phyloP scores from a whole-genome alignment of 2,113 vertebrate species.

The Dasyornis broadbenti region DNA sequence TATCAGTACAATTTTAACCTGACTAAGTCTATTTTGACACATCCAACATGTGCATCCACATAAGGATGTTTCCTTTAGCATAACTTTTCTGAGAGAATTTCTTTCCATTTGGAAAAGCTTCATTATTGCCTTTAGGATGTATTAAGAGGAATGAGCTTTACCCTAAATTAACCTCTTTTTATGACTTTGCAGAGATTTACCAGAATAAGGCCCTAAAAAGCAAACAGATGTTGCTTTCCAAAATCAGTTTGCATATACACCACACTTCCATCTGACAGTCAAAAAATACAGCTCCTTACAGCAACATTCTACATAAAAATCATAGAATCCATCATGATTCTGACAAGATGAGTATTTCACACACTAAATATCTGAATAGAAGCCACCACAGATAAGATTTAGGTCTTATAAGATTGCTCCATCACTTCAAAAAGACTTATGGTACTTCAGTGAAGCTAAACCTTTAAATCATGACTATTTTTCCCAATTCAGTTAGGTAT shows the following conservation, averaged over 20 bases:
- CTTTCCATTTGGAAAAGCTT: not conserved
- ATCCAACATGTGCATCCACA: not conserved
- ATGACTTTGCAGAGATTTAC: not conserved
- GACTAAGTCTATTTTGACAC: not conserved
- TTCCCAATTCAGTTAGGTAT: not conserved
- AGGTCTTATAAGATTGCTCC: not conserved
- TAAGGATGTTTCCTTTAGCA: not conserved
- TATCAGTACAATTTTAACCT: not conserved
- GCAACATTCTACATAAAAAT: slow-evolving; percentile 48
- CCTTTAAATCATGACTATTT: not conserved
- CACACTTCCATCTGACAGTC: slow-evolving; percentile 13
- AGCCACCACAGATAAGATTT: slow-evolving; percentile 45
- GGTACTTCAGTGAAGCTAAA: not conserved
- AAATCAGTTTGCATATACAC: slow-evolving; percentile 45
- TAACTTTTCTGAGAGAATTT: not conserved
- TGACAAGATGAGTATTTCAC: slow-evolving; percentile 55
- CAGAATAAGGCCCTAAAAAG: not conserved
- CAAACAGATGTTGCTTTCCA: slow-evolving; percentile 51
- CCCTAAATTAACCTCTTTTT: slow-evolving; percentile 36
- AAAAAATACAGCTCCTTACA: slow-evolving; percentile 49
- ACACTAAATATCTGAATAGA: slow-evolving; percentile 41
- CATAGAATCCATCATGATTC: slow-evolving; percentile 36
- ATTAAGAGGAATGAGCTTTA: not conserved
- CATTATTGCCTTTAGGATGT: not conserved
- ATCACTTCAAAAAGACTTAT: slow-evolving; percentile 1